phyloP scores from a whole-genome alignment of 2,888 invertebrate species.

The Heteropelma amictum region DNA sequence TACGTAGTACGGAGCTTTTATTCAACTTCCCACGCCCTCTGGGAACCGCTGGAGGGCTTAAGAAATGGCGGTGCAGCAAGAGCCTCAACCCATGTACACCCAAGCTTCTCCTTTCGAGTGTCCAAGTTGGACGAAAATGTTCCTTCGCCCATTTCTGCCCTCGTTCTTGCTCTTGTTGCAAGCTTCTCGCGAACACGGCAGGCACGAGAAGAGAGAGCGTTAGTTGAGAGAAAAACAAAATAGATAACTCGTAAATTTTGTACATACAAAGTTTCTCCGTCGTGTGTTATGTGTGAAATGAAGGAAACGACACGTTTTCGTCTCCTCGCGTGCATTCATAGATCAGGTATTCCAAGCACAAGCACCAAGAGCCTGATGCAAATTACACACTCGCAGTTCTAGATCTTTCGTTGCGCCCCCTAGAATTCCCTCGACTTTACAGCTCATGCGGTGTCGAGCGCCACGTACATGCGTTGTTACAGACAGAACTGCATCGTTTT shows the following conservation, averaged over 20 bases:
- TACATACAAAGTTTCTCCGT: slow-evolving; percentile 30
- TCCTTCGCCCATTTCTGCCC: background rate
- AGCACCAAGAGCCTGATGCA: background rate
- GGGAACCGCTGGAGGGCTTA: slow-evolving; percentile 7
- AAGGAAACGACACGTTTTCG: background rate
- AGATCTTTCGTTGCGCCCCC: slow-evolving; percentile 18
- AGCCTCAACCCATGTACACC: slow-evolving; percentile 15
- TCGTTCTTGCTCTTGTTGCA: slow-evolving; percentile 4
- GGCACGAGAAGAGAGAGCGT: background rate
- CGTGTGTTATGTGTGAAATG: slow-evolving; percentile 25
- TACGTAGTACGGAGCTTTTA: background rate
- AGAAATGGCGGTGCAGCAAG: slow-evolving; percentile 34
- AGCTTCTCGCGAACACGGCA: background rate
- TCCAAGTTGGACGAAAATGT: slow-evolving; percentile 13
- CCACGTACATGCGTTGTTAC: slow-evolving; percentile 24
- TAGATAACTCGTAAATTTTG: slow-evolving; percentile 7
- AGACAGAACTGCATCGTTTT: background rate
- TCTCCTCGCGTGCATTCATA: background rate
- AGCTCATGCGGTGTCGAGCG: slow-evolving; percentile 33
- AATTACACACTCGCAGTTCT: background rate
- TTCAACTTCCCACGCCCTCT: slow-evolving; percentile 12
- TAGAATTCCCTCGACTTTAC: slow-evolving; percentile 43
- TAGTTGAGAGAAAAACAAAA: background rate
- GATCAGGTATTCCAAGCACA: too few species aligned
- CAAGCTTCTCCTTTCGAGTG: slow-evolving; percentile 43